Percentiles rank a stretch among this genome's conserved stretches.
Evolutionary conservation across 2,888 invertebrate species (phyloP).

Genomic region (Glyphotaelius pellucidus): DNA sequence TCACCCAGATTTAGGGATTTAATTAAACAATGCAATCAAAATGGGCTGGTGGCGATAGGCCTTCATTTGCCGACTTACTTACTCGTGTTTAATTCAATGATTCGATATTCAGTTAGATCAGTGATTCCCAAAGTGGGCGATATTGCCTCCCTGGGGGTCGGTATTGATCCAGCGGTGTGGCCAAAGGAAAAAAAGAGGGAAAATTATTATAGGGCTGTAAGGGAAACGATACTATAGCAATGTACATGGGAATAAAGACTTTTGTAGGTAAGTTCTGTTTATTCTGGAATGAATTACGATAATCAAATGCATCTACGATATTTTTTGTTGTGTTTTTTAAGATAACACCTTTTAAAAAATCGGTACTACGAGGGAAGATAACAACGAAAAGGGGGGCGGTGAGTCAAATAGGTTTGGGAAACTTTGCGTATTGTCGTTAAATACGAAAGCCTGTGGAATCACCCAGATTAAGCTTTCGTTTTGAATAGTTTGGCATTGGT

Average conservation of each 20-base stretch:
- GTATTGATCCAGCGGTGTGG: neutral
- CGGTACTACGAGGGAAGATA: neutral
- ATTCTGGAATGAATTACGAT: too few relatives aligned
- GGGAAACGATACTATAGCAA: neutral
- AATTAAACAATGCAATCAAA: neutral
- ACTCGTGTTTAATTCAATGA: neutral
- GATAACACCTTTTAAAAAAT: too few relatives aligned
- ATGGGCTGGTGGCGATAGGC: neutral
- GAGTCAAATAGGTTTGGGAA: neutral
- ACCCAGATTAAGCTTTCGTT: neutral
- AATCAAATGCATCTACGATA: too few relatives aligned
- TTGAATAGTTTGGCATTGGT: neutral
- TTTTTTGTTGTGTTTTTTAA: too few relatives aligned
- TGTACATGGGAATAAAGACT: neutral
- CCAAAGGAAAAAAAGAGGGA: neutral
- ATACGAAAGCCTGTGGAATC: neutral
- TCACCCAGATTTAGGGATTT: neutral
- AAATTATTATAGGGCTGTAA: neutral
- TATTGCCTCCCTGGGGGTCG: neutral
- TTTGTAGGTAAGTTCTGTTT: too few relatives aligned
- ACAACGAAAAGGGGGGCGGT: neutral
- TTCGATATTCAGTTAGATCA: neutral
- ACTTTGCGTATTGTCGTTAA: neutral
- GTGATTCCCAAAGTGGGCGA: neutral
- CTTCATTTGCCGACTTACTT: neutral